Evolutionary conservation across 2,113 vertebrate species (phyloP).

Genomic region (Prietella phreatophila): DNA sequence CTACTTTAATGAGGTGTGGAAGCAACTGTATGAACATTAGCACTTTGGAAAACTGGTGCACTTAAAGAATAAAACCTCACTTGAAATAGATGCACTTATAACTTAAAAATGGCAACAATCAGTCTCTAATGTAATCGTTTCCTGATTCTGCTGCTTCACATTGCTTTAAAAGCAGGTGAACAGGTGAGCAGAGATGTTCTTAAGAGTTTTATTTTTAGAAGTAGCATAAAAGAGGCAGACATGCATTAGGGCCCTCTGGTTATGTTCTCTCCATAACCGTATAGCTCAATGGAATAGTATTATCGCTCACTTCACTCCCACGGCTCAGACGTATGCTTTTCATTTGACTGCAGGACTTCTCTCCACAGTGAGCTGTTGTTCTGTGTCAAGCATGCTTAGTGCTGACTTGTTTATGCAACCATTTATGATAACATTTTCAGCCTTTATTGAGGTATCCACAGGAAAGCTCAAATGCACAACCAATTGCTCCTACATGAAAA

Average conservation of each 20-base stretch:
- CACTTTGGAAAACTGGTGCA: constrained; percentile 2
- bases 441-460: neutral
- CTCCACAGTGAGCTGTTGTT: constrained; percentile 19
- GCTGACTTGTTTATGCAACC: constrained; percentile 16
- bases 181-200: constrained; percentile 23
- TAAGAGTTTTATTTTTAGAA: constrained; percentile 41
- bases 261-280: neutral
- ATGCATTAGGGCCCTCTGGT: constrained; percentile 18
- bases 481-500: neutral
- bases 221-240: neutral
- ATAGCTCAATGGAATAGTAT: constrained; percentile 10
- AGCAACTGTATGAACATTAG: constrained; percentile 8
- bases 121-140: constrained; percentile 6
- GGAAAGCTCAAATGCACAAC: constrained; percentile 6
- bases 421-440: neutral
- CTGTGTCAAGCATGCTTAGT: constrained; percentile 4
- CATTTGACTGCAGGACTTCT: constrained; percentile 16
- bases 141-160: constrained; percentile 6
- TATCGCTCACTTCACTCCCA: constrained; percentile 11
- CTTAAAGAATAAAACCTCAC: constrained; percentile 24
- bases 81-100: constrained; percentile 34
- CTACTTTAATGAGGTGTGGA: neutral
- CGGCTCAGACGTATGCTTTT: constrained; percentile 30
- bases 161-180: neutral
- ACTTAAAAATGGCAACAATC: constrained; percentile 21